Evolutionary conservation across 2,113 vertebrate species (phyloP), one percentile per base, ranked within the genome.

Genomic region (Delphinus delphis): DNA sequence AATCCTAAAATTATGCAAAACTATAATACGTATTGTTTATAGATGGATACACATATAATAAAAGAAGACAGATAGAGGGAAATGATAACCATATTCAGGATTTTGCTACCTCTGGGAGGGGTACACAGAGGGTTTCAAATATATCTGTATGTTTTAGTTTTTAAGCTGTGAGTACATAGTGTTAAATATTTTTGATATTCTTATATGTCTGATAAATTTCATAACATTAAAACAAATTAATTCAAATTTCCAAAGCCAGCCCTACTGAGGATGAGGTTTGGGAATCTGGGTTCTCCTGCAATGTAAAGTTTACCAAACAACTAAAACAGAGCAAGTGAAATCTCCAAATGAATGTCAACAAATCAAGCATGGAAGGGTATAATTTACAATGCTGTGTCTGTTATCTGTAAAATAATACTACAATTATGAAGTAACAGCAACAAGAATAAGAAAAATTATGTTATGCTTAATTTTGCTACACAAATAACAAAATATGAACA

Each of bases 161-260:
- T 88, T 95, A 95, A 92, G 28, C 67, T 73, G 5, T 83, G 36
- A 87, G 31, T 76, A 58, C 25, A 41, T 28, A 28, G 6, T 33
- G 5, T 86, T 76, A 94, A 89, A 90, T 60, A 67, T 71, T 88
- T 95, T 82, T 96, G 38, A 83, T 65, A 95, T 73, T 88, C 76
- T 90, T 53, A 65, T 92, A 94, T 71, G 44, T 31, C 55, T 83
- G 88, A 87, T 47, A 92, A 71, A 70, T 90, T 94, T 76, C 33
- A 71, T 89, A 90, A 53, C 58, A 80, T 60, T 95, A 88, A 96
- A 88, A 95, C 38, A 71, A 28, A 93, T 87, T 80, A 90, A 88
- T 74, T 94, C 68, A 86, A 25, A 94, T 94, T 94, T 96, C 71
- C n/a, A 73, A n/a, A 94, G 44, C 17, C 23, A 93, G 63, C 23